These are phyloP conservation scores for Sminthurinus aureus DNA, from an alignment of 2,888 invertebrate species.

Conservation along the genomic window DNA sequence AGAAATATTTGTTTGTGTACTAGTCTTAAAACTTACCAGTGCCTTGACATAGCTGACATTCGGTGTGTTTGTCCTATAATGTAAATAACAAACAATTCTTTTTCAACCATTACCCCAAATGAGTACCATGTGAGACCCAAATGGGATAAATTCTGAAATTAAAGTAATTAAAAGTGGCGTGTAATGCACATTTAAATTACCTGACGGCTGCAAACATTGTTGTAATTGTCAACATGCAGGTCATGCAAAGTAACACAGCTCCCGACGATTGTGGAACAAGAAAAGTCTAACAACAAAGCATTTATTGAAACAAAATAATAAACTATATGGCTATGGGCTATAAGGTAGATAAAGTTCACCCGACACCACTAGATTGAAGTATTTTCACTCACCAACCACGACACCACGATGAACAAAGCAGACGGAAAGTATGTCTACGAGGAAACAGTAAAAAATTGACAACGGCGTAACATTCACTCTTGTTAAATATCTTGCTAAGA, in stretches of 20 bases:
- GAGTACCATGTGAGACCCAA: too few species aligned
- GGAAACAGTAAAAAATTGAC: too few species aligned
- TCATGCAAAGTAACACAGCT: conserved; percentile 52
- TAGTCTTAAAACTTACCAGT: conserved; percentile 4
- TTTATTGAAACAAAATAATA: too few species aligned
- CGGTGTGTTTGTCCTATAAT: conserved; percentile 58
- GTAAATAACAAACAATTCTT: background rate
- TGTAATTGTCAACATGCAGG: conserved; percentile 39
- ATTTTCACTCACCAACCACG: conserved; percentile 47
- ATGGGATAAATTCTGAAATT: too few species aligned
- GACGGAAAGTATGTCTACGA: conserved; percentile 52
- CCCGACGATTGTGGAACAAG: conserved; percentile 54
- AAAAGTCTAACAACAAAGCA: conserved; percentile 38
- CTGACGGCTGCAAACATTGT: background rate
- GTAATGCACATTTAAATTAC: too few species aligned
- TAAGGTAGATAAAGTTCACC: too few species aligned
- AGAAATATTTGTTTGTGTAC: too few species aligned
- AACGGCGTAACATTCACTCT: background rate
- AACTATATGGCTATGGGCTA: too few species aligned
- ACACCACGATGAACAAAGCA: conserved; percentile 55
- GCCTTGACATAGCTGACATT: conserved; percentile 59
- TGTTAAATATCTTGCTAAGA: background rate
- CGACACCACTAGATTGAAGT: too few species aligned
- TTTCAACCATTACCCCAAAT: too few species aligned
- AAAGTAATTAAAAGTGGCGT: too few species aligned